Evolutionary conservation across 1,140 invertebrate genomes (phyloP).

Genomic region (Lucilia cuprina): DNA sequence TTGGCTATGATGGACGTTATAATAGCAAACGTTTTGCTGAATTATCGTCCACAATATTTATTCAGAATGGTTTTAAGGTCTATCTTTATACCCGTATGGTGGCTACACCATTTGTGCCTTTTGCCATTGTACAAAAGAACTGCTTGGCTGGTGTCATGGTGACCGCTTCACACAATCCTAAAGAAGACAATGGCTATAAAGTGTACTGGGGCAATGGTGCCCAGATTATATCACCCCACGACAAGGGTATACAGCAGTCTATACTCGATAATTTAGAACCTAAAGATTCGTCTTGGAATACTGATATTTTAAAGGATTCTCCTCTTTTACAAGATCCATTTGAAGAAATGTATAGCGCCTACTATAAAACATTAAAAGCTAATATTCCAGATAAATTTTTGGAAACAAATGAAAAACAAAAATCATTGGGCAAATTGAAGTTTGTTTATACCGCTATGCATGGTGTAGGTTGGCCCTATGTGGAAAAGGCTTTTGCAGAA

Average conservation of each 20-base stretch:
- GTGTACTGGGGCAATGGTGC: slow-evolving; percentile 95
- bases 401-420: slow-evolving; percentile 44
- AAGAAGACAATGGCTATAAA: slow-evolving; percentile 99
- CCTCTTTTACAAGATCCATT: slow-evolving; percentile 66
- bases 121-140: slow-evolving; percentile 73
- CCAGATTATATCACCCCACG: slow-evolving; percentile 95
- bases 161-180: slow-evolving; percentile 98
- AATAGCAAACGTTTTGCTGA: slow-evolving; percentile 93
- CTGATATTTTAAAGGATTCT: slow-evolving; percentile 28
- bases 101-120: slow-evolving; percentile 95
- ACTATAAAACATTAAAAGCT: slow-evolving; percentile 40
- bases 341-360: slow-evolving; percentile 63
- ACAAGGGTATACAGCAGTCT: slow-evolving; percentile 82
- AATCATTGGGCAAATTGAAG: slow-evolving; percentile 64
- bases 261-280: slow-evolving; percentile 80
- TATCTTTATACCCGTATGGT: slow-evolving; percentile 82
- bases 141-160: slow-evolving; percentile 90
- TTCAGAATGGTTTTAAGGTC: slow-evolving; percentile 79
- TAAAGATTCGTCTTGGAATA: slow-evolving; percentile 48
- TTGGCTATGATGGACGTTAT: slow-evolving; percentile 95
- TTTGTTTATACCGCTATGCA: slow-evolving; percentile 97
- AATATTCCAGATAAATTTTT: slow-evolving; percentile 40
- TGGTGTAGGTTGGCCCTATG: slow-evolving; percentile 89
- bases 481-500: slow-evolving; percentile 76
- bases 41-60: slow-evolving; percentile 84